phyloP scores from a whole-genome alignment of 1,140 invertebrate genomes.

The Carposina sasakii region DNA sequence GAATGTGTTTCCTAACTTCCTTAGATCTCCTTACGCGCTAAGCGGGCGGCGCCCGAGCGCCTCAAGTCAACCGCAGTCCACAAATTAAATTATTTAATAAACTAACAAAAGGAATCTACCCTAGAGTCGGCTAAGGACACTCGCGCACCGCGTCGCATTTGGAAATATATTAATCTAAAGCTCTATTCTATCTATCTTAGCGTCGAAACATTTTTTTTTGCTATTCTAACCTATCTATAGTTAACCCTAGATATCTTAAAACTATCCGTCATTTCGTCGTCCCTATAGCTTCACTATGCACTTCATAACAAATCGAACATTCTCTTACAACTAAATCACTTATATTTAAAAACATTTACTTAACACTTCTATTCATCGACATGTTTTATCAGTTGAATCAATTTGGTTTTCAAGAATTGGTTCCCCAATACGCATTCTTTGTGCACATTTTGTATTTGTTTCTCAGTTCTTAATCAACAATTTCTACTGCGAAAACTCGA shows the following conservation, averaged over 20 bases:
- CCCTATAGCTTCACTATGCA: slow-evolving; percentile 45
- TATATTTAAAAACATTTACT: slow-evolving; percentile 65
- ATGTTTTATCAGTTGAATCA: slow-evolving; percentile 53
- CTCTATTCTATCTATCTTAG: slow-evolving; percentile 64
- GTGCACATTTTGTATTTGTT: slow-evolving; percentile 43
- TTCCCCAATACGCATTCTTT: slow-evolving; percentile 55
- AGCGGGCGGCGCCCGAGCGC: slow-evolving; percentile 30
- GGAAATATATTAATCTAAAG: slow-evolving; percentile 53
- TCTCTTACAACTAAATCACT: slow-evolving; percentile 62
- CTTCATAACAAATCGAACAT: slow-evolving; percentile 48
- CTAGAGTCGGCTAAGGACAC: slow-evolving; percentile 45
- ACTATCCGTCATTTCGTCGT: slow-evolving; percentile 52
- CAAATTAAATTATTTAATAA: slow-evolving; percentile 72
- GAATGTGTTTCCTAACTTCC: slow-evolving; percentile 59
- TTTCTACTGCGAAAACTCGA: too few relatives aligned
- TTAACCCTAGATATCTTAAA: slow-evolving; percentile 58
- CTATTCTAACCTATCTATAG: slow-evolving; percentile 68
- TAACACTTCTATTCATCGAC: slow-evolving; percentile 60
- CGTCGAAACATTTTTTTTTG: slow-evolving; percentile 66
- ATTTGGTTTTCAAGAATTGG: slow-evolving; percentile 60
- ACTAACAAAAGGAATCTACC: slow-evolving; percentile 69
- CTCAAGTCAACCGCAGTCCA: too few relatives aligned
- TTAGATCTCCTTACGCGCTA: slow-evolving; percentile 36
- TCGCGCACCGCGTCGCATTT: slow-evolving; percentile 27
- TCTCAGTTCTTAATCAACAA: slow-evolving; percentile 38